Conservation (phyloP, 2,113 vertebrate species). For the Daphoenositta chrysoptera region DNA sequence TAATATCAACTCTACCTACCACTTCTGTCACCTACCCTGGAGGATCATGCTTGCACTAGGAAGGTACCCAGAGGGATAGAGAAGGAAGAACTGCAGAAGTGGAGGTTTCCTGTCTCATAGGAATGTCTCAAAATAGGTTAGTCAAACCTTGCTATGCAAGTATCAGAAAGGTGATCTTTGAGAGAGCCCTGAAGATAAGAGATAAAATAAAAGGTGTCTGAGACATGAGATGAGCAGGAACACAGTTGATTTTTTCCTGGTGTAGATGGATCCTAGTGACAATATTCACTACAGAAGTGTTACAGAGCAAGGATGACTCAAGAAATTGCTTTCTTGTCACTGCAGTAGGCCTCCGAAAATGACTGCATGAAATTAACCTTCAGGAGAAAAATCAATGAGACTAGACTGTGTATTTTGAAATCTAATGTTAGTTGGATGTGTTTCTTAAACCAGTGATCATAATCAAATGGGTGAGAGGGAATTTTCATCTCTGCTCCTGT, state of each 20-base stretch:
- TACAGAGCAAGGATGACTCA: background rate
- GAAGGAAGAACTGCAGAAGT: background rate
- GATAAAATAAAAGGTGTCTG: background rate
- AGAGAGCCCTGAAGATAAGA: background rate
- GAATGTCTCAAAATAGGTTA: background rate
- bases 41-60: background rate
- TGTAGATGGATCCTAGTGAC: background rate
- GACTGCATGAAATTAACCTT: background rate
- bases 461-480: background rate
- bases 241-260: background rate
- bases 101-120: background rate
- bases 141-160: background rate
- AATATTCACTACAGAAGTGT: background rate
- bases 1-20: background rate
- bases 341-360: background rate
- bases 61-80: background rate
- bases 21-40: background rate
- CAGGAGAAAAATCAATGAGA: background rate
- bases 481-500: background rate
- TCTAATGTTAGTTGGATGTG: rapidly evolving
- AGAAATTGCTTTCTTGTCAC: background rate
- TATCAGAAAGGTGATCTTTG: background rate
- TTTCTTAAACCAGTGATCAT: background rate
- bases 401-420: background rate
- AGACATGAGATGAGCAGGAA: background rate